Base-by-base conservation (phyloP, 2,888 invertebrate genomes). In the Matsumyia berberina region DNA sequence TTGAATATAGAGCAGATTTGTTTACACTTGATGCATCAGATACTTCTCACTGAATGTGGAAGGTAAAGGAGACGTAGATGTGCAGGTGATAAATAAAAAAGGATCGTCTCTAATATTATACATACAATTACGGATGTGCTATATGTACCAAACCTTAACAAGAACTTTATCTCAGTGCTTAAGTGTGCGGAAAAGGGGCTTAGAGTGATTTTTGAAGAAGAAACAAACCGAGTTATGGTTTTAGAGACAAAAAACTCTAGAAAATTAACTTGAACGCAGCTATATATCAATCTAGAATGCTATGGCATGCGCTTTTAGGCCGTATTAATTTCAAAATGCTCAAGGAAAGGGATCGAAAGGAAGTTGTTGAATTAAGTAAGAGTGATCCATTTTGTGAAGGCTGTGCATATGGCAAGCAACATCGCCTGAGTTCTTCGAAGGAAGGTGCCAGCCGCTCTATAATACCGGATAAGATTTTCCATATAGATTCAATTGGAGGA, bases 251-350 rank as follows among this genome's bases (percentile, higher is more conserved):
- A 12, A 82, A 55, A 15, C 49, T 86, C 7, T 86, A 80, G 17
- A 86, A 60, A 37, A 77, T 82, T 58, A 78, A 78, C 57, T 53
- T 73, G 5, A 39, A 37, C 3, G 60, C 70, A 57, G 31, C 53
- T n/a, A n/a, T n/a, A n/a, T n/a, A n/a, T n/a, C n/a, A n/a, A n/a
- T n/a, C 7, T 53, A 9, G 33, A 64, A 76, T 80, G 31, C 6
- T 87, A 4, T 87, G 88, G 87, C 87, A 88, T 37, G 87, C 87
- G 44, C 33, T 87, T 11, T 33, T 88, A 19, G 86, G 86, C 7
- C 87, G 86, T 12, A 87, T 86, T 19, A 87, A 87, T 62, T 86
- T 73, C 44, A 74, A 74, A 11, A 83, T 69, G 17, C 62, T 82
- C 5, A 0, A 39, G 8, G 70, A 70, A 33, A 78, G 70, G 77